phyloP scores from a whole-genome alignment of 2,797 vertebrate genomes.

The Gadopsis marmoratus region DNA sequence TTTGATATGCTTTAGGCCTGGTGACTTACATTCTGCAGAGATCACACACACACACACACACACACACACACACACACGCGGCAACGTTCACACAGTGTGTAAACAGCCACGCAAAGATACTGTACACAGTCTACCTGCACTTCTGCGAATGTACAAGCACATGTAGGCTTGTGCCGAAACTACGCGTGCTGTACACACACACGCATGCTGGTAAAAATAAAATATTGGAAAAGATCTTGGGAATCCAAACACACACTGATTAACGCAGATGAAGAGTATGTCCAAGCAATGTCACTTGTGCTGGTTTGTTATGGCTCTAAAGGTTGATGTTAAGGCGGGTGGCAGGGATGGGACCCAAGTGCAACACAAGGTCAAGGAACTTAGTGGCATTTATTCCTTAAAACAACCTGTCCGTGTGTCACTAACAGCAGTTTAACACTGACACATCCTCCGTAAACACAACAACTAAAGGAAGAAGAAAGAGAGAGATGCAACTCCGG shows the following conservation, averaged over 20 bases:
- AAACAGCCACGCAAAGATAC: conserved; percentile 52
- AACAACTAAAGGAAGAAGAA: background rate
- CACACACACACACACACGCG: conserved; percentile 37
- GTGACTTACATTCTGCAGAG: conserved; percentile 38
- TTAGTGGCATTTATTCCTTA: background rate
- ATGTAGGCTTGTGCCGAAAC: no score
- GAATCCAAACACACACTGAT: conserved; percentile 28
- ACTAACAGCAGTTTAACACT: background rate
- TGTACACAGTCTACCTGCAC: background rate
- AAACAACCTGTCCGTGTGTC: background rate
- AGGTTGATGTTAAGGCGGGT: background rate
- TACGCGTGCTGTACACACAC: background rate
- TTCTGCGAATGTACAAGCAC: background rate
- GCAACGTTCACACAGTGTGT: conserved; percentile 26
- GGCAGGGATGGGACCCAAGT: no score
- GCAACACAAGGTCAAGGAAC: background rate
- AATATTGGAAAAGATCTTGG: conserved; percentile 26
- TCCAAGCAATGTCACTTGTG: conserved; percentile 39
- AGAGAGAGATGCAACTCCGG: conserved; percentile 15
- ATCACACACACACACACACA: conserved; percentile 41
- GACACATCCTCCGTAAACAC: background rate
- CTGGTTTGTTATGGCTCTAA: conserved; percentile 17
- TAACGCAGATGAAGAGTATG: conserved; percentile 29
- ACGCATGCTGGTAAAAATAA: background rate
- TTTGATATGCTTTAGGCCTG: conserved; percentile 44